Percentiles rank a stretch among this genome's conserved stretches.
phyloP scores from a whole-genome alignment of 2,888 invertebrate genomes.

The Synanthedon tipuliformis region DNA sequence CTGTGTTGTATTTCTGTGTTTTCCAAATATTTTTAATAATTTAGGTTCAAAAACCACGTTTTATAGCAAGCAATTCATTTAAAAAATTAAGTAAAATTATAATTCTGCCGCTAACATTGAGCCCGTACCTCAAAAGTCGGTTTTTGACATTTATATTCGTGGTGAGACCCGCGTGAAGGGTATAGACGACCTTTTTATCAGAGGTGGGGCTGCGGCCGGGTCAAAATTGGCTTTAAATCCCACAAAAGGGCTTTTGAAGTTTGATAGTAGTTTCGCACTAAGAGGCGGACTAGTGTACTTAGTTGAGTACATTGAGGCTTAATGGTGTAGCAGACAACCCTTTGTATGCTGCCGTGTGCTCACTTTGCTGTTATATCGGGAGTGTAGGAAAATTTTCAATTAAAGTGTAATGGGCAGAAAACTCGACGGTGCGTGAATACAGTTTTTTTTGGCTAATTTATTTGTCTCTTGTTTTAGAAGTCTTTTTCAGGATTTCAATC shows the following conservation, averaged over 20 bases:
- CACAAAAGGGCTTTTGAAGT: constrained; percentile 23
- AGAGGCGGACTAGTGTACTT: neutral
- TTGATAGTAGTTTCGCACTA: constrained; percentile 20
- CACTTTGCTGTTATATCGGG: neutral
- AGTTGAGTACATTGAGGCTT: neutral
- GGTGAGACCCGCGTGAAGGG: constrained; percentile 15
- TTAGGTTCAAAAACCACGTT: too few relatives aligned
- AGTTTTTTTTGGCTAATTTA: neutral
- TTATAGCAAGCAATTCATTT: neutral
- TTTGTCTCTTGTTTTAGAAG: neutral
- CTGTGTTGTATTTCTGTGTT: too few relatives aligned
- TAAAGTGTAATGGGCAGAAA: neutral
- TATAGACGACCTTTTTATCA: constrained; percentile 41
- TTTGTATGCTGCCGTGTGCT: neutral
- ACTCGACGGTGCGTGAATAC: too few relatives aligned
- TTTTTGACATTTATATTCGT: constrained; percentile 38
- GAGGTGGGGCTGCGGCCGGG: constrained; percentile 16
- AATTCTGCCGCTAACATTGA: constrained; percentile 6
- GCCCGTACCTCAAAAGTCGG: constrained; percentile 12
- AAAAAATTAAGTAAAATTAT: neutral
- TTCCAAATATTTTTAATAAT: too few relatives aligned
- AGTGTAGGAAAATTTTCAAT: neutral
- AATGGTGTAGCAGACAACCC: neutral
- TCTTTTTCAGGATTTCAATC: too few relatives aligned
- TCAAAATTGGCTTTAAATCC: constrained; percentile 30